These are phyloP conservation scores for Papilio xuthus DNA, from an alignment of 1,140 invertebrate genomes.

Conservation along the genomic window DNA sequence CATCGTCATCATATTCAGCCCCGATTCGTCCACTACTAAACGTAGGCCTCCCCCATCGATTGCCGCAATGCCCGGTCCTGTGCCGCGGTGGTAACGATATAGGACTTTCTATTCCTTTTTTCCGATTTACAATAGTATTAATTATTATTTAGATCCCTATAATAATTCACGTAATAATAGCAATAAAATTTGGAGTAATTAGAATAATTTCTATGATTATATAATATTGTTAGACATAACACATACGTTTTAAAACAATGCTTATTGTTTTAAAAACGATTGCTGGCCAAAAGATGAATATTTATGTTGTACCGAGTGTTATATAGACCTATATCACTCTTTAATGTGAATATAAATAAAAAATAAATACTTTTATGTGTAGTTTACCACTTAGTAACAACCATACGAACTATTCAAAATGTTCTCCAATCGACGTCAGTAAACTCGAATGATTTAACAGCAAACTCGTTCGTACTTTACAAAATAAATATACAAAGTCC, in stretches of 20 bases:
- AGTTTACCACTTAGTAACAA: background rate
- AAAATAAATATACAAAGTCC: conserved; percentile 25
- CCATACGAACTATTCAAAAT: background rate
- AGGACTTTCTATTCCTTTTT: background rate
- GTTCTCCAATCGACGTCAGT: conserved; percentile 4
- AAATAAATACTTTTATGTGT: background rate
- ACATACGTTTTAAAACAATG: too few relatives aligned
- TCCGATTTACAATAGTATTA: background rate
- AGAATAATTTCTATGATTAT: too few relatives aligned
- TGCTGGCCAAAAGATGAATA: background rate
- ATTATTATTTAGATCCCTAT: background rate
- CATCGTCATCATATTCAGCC: too few relatives aligned
- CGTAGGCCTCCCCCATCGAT: too few relatives aligned
- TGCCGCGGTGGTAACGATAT: too few relatives aligned
- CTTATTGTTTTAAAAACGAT: background rate
- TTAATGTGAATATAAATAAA: too few relatives aligned
- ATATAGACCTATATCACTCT: background rate
- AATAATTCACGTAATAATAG: background rate
- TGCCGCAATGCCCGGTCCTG: too few relatives aligned
- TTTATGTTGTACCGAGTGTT: background rate
- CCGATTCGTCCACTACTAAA: too few relatives aligned
- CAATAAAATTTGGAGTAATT: too few relatives aligned
- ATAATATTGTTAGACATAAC: too few relatives aligned
- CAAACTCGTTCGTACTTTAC: background rate
- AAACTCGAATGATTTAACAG: conserved; percentile 1